These are phyloP conservation scores for Hemicentrotus pulcherrimus DNA, from an alignment of 35 echinoderm and acorn worm genomes.

Conservation along the genomic window DNA sequence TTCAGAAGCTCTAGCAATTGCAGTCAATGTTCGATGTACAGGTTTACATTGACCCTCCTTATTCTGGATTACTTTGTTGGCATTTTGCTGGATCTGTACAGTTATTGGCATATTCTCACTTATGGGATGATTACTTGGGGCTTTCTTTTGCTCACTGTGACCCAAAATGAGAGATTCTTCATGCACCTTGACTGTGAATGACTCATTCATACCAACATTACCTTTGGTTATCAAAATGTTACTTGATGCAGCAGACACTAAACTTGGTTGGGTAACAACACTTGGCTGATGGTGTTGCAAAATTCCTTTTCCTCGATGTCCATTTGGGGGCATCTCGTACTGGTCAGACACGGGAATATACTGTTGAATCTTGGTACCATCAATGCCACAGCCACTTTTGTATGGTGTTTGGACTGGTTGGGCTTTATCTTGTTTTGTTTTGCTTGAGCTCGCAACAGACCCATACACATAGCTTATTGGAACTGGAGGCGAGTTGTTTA, in stretches of 20 bases:
- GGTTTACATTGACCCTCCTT: background rate
- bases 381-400: background rate
- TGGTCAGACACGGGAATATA: no score
- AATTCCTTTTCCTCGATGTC: no score
- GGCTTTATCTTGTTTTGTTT: background rate
- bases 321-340: no score
- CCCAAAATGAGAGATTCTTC: no score
- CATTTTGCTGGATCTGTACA: background rate
- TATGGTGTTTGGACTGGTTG: background rate
- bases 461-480: background rate
- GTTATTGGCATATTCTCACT: background rate
- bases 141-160: background rate
- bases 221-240: no score
- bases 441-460: background rate
- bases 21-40: background rate
- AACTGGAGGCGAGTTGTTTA: background rate
- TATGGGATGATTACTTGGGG: background rate
- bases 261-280: no score
- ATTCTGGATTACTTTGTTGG: background rate
- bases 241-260: no score
- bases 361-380: background rate
- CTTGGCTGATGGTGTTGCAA: no score
- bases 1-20: background rate
- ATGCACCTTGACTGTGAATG: no score
- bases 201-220: no score